Evolutionary conservation across 2,888 invertebrate genomes (phyloP).

Genomic region (Leptarthrus brevirostris): DNA sequence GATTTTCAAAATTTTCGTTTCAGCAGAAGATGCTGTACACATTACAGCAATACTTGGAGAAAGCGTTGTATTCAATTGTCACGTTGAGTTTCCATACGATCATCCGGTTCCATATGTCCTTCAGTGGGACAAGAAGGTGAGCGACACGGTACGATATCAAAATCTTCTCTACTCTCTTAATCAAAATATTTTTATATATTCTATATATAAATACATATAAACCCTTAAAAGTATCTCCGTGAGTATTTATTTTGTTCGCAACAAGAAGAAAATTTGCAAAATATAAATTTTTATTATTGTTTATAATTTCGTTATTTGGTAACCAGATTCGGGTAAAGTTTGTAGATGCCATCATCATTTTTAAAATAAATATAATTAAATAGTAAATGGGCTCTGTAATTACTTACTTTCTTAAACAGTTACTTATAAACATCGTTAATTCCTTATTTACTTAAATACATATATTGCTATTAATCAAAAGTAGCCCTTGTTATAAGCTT

Average conservation of each 20-base stretch:
- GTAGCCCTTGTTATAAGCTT: constrained; percentile 39
- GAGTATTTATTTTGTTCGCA: constrained; percentile 55
- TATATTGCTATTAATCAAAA: constrained; percentile 1
- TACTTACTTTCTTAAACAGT: neutral
- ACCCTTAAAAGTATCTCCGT: constrained; percentile 55
- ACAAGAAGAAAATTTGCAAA: constrained; percentile 21
- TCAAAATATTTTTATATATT: constrained; percentile 62
- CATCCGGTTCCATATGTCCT: constrained; percentile 97
- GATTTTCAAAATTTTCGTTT: constrained; percentile 46
- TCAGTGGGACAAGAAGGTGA: constrained; percentile 99
- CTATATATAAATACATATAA: constrained; percentile 54
- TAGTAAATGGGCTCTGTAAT: constrained; percentile 1
- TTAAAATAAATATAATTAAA: neutral
- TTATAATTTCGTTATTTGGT: constrained; percentile 30
- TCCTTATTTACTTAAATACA: neutral
- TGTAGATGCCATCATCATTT: constrained; percentile 27
- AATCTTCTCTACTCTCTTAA: constrained; percentile 71
- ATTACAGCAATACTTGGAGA: constrained; percentile 97
- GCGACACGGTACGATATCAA: constrained; percentile 91
- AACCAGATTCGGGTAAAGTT: constrained; percentile 7
- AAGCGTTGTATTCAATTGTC: constrained; percentile 97
- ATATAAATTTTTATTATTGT: constrained; percentile 12
- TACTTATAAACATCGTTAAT: neutral
- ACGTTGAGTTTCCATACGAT: constrained; percentile 96
- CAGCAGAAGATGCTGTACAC: constrained; percentile 85